Evolutionary conservation across 2,888 invertebrate genomes (phyloP), one percentile per base, ranked within the genome.

Genomic region (Lasioglossum lativentre): DNA sequence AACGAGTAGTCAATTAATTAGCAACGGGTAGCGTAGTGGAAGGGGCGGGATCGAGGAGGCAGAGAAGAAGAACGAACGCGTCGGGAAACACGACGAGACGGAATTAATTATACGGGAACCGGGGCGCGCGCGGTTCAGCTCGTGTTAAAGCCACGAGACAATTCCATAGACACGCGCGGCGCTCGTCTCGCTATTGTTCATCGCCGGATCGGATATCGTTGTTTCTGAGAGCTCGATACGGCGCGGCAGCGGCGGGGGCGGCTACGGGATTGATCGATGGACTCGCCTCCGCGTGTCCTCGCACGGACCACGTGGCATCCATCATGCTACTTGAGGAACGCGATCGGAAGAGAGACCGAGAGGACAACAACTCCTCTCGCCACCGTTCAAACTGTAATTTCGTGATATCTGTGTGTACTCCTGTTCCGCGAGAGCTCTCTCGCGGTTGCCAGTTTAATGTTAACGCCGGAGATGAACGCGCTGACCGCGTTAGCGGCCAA

Each of bases 21-120:
- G 87, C 73, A 73, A 73, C 75, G 70, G 40, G n/a, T 75, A 59
- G 72, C 63, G 34, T 66, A 59, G 73, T 52, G 16, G 72, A 66
- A n/a, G 56, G 38, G 56, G 45, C 75, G 34, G 59, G 72, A 77
- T 73, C 47, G 63, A 45, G 23, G 68, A n/a, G 34, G 71, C 27
- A 40, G 72, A 34, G 71, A 71, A 77, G 78, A 78, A 75, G 81
- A 84, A 83, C 59, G 74, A 76, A 73, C n/a, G 77, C 59, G 78
- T 81, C 71, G 80, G 79, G 72, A 82, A 79, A 79, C 82, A 78
- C 59, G 73, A 63, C 80, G 70, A 42, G 74, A 56, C 27, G 75
- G 88, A 80, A 88, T 88, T 88, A 88, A 88, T 88, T 82, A 88
- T 76, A 83, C 78, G 52, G 52, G 27, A 56, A 74, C 45, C 70